Conservation (phyloP, 2,113 vertebrate species). For the Porphyrio hochstetteri region DNA sequence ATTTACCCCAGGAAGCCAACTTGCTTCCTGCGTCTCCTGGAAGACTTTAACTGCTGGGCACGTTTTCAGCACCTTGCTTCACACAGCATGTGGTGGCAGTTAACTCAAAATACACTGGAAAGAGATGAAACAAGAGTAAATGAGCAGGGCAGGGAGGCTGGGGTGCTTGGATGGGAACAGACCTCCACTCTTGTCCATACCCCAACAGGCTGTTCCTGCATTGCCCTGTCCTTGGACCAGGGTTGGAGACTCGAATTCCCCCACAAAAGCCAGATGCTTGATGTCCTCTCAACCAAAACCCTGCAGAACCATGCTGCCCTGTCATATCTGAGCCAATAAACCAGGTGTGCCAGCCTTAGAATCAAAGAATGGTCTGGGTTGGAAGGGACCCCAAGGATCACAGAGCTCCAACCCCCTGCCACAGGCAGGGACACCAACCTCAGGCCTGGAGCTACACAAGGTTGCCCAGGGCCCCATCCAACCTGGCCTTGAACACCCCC, state of each 20-base stretch:
- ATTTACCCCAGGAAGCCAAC: background rate
- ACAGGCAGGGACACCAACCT: no score
- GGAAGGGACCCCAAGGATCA: no score
- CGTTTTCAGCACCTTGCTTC: background rate
- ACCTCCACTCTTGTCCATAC: accelerated
- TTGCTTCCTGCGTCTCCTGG: background rate
- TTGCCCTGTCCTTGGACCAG: background rate
- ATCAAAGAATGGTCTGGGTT: no score
- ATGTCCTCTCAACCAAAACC: background rate
- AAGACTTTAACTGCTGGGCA: background rate
- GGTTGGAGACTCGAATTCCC: background rate
- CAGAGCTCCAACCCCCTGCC: no score
- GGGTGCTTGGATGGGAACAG: background rate
- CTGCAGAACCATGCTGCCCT: background rate
- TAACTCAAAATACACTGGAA: background rate
- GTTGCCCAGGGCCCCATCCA: no score
- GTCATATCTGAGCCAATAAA: background rate
- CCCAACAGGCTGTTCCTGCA: background rate
- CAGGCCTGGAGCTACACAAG: no score
- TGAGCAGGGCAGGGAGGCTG: accelerated
- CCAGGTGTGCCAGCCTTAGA: background rate
- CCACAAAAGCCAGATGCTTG: background rate
- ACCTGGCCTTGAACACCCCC: no score
- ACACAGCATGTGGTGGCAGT: accelerated
- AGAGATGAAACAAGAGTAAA: background rate